Conservation (phyloP, 2,113 vertebrate species). For the Onychostruthus taczanowskii region DNA sequence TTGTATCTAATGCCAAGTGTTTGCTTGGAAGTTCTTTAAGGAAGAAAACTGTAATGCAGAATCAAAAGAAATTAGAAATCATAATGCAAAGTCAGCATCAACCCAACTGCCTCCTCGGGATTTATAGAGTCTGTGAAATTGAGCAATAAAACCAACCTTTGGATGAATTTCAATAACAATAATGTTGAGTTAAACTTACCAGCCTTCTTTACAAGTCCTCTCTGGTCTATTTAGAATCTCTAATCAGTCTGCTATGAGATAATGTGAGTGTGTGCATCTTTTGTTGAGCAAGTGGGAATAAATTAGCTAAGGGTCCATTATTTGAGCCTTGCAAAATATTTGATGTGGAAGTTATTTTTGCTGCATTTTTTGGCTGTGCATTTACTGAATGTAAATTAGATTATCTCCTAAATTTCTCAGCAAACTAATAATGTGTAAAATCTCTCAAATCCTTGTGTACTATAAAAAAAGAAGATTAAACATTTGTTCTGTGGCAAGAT, state of each 20-base stretch:
- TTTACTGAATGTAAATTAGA: neutral
- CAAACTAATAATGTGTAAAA: constrained; percentile 36
- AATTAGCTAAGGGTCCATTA: constrained; percentile 5
- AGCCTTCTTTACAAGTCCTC: constrained; percentile 27
- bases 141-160: constrained; percentile 53
- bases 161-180: constrained; percentile 58
- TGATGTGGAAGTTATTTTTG: constrained; percentile 26
- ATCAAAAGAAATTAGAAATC: constrained; percentile 49
- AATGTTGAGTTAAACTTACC: constrained; percentile 53
- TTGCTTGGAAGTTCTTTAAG: neutral
- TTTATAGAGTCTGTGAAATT: constrained; percentile 47
- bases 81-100: constrained; percentile 40
- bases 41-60: constrained; percentile 5
- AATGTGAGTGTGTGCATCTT: neutral
- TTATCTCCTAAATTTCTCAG: constrained; percentile 38
- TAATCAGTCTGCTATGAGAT: neutral
- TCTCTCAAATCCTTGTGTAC: neutral
- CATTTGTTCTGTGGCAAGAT: neutral
- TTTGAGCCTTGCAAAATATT: constrained; percentile 43
- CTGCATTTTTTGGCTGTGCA: neutral
- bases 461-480: neutral
- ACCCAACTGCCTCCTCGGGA: neutral
- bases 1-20: neutral
- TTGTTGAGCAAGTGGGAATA: constrained; percentile 10
- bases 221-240: constrained; percentile 57